Percentiles rank a stretch among this genome's conserved stretches.
Conservation (phyloP, 2,113 vertebrate genomes). For the Okapia johnstoni region DNA sequence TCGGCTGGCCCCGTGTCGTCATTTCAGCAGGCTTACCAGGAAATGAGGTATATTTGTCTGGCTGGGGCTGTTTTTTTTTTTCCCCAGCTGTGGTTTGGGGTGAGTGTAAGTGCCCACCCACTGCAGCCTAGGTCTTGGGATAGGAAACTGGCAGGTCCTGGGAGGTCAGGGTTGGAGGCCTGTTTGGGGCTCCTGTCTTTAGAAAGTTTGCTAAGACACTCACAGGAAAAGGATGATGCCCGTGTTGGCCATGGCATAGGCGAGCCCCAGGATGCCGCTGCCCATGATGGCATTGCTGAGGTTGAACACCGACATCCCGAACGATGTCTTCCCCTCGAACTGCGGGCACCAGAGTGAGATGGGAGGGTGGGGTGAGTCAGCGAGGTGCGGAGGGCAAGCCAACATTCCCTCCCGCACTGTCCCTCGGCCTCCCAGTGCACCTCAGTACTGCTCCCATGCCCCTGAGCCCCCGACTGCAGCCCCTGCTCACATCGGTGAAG, state of each 20-base stretch:
- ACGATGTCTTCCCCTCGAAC: constrained; percentile 98
- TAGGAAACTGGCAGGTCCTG: background rate
- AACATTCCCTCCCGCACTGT: background rate
- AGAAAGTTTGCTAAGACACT: constrained; percentile 77
- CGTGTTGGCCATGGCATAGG: constrained; percentile 98
- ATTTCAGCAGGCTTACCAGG: background rate
- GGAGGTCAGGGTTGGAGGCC: background rate
- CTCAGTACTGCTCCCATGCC: background rate
- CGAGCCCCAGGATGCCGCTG: constrained; percentile 95
- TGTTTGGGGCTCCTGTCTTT: background rate
- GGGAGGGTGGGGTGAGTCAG: background rate
- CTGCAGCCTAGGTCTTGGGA: background rate
- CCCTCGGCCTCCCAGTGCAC: background rate
- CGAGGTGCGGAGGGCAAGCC: background rate
- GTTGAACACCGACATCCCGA: constrained; percentile 98
- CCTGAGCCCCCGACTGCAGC: background rate
- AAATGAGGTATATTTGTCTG: background rate
- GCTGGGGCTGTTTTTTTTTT: background rate
- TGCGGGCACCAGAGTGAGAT: constrained; percentile 53
- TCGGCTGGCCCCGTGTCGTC: background rate
- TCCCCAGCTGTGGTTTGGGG: background rate
- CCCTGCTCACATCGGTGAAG: constrained; percentile 90
- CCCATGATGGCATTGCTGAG: constrained; percentile 99
- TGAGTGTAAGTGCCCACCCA: background rate
- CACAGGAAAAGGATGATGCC: constrained; percentile 96